A percentile compares a stretch with the other conserved stretches of the same genome.
These are phyloP conservation scores for Premnoplex brunnescens DNA, from an alignment of 2,797 vertebrate genomes.

Conservation along the genomic window DNA sequence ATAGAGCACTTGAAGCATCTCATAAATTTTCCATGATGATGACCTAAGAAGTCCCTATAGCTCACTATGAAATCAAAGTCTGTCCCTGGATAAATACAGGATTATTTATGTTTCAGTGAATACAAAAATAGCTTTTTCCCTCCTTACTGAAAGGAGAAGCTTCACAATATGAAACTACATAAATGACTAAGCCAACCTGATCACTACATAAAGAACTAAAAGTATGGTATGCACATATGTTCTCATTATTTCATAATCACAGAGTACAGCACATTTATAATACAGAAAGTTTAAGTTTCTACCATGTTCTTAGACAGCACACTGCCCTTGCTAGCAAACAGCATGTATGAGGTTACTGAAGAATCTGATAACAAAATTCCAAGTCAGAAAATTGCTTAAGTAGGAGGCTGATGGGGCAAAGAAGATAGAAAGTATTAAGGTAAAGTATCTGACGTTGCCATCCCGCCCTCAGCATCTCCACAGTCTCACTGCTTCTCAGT, in stretches of 20 bases:
- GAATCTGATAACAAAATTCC: not conserved
- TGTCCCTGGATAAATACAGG: not conserved
- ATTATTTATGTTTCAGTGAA: slow-evolving; percentile 42
- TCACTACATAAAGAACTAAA: not conserved
- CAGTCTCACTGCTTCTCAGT: not conserved
- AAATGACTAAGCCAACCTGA: not conserved
- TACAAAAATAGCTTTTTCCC: slow-evolving; percentile 9
- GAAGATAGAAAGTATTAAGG: not conserved
- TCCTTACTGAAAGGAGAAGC: not conserved
- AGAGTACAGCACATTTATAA: not conserved
- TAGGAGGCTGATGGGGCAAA: not conserved
- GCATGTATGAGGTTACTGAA: not conserved
- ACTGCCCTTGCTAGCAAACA: not conserved
- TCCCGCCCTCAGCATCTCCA: not conserved
- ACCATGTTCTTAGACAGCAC: not conserved
- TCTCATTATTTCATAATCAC: not conserved
- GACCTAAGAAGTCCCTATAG: slow-evolving; percentile 30
- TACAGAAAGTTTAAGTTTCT: not conserved
- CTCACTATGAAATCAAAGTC: not conserved
- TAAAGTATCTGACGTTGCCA: not conserved
- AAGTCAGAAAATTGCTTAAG: not conserved
- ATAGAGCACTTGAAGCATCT: slow-evolving; percentile 35
- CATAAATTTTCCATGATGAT: slow-evolving; percentile 30
- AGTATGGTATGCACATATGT: not conserved
- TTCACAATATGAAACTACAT: not conserved